Conservation (phyloP, 2,797 vertebrate genomes). For the Phylloscopus collybita region DNA sequence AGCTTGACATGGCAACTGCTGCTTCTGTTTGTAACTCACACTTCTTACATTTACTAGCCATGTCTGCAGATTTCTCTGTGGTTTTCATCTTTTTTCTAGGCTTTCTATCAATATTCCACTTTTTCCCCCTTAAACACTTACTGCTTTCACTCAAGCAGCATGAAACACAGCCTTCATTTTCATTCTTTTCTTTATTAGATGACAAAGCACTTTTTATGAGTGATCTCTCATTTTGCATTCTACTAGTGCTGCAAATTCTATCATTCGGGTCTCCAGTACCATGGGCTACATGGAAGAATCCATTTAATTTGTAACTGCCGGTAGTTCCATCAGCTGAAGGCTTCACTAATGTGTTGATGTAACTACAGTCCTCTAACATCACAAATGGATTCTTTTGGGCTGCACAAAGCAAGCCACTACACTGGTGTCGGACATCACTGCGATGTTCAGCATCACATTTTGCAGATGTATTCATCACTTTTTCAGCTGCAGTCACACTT, state of each 20-base stretch:
- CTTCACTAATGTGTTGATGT: constrained; percentile 52
- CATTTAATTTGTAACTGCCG: constrained; percentile 36
- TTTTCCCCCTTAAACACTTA: constrained; percentile 17
- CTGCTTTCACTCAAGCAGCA: constrained; percentile 43
- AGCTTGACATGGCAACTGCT: constrained; percentile 9
- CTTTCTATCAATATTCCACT: constrained; percentile 36
- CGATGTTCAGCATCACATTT: constrained; percentile 15
- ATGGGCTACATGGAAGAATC: constrained; percentile 16
- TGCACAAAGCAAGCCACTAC: constrained; percentile 14
- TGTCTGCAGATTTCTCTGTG: constrained; percentile 2
- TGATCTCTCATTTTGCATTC: constrained; percentile 18
- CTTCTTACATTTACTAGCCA: background rate
- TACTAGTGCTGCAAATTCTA: background rate
- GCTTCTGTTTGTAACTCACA: background rate
- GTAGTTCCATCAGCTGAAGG: constrained; percentile 37
- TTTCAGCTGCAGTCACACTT: constrained; percentile 34
- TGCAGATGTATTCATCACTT: background rate
- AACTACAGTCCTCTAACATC: constrained; percentile 53
- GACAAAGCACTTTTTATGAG: background rate
- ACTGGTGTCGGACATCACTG: background rate
- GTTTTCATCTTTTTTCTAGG: constrained; percentile 60
- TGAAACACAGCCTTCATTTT: constrained; percentile 21
- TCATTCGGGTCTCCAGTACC: constrained; percentile 30
- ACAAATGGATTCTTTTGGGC: constrained; percentile 64
- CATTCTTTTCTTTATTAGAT: constrained; percentile 24